Conservation (phyloP, 2,888 invertebrate genomes). For the Uloborus plumipes region DNA sequence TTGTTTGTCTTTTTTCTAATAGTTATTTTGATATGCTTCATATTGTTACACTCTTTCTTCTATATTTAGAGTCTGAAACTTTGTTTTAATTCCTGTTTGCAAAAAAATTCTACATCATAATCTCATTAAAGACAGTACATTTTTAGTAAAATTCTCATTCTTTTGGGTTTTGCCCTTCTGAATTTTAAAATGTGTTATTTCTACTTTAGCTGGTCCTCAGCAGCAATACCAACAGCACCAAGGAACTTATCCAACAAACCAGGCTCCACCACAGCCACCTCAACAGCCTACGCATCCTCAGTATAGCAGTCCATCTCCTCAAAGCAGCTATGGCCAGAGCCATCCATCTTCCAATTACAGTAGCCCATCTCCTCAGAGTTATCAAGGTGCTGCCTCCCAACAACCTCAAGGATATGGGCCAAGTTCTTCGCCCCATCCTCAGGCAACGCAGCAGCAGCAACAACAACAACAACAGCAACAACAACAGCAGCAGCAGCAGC, state of each 20-base stretch:
- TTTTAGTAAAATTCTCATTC: neutral
- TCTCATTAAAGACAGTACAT: no score
- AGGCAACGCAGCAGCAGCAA: slow-evolving; percentile 36
- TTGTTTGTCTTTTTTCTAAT: no score
- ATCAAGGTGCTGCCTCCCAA: slow-evolving; percentile 71
- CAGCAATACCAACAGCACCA: slow-evolving; percentile 34
- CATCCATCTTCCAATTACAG: slow-evolving; percentile 71
- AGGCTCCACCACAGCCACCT: slow-evolving; percentile 7
- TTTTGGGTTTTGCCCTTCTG: neutral
- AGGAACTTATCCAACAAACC: slow-evolving; percentile 5
- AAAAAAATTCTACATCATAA: no score
- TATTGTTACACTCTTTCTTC: no score
- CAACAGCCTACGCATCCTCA: slow-evolving; percentile 42
- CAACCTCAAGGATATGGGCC: slow-evolving; percentile 49
- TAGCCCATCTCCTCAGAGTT: slow-evolving; percentile 73
- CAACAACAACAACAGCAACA: slow-evolving; percentile 67
- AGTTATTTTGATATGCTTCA: no score
- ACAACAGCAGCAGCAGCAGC: slow-evolving; percentile 69
- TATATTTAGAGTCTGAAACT: no score
- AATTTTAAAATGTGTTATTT: neutral
- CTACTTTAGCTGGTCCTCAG: slow-evolving; percentile 48
- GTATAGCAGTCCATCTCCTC: slow-evolving; percentile 66
- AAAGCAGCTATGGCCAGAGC: slow-evolving; percentile 63
- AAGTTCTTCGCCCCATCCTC: slow-evolving; percentile 56
- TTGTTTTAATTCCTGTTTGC: no score